phyloP scores from a whole-genome alignment of 2,888 invertebrate species.

The Drosophila quinaria region DNA sequence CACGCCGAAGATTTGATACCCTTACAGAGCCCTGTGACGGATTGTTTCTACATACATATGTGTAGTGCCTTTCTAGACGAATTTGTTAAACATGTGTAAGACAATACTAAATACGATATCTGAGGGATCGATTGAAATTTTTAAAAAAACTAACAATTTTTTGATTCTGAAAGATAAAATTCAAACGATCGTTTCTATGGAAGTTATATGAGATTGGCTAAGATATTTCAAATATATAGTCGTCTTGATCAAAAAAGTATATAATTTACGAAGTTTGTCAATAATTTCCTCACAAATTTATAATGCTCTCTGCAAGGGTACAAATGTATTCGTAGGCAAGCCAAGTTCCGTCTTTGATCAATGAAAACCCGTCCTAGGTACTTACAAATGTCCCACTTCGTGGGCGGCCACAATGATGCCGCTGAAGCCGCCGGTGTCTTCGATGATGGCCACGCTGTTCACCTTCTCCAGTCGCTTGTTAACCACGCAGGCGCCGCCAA shows the following conservation, averaged over 20 bases:
- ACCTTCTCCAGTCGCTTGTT: constrained; percentile 98
- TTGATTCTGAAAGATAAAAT: too few relatives aligned
- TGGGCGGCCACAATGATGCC: constrained; percentile 98
- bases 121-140: too few relatives aligned
- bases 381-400: constrained; percentile 98
- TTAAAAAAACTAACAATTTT: too few relatives aligned
- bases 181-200: too few relatives aligned
- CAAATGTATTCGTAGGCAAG: not conserved
- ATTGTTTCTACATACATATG: too few relatives aligned
- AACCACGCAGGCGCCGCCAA: constrained; percentile 97
- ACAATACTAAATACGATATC: too few relatives aligned
- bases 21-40: not conserved
- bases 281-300: not conserved
- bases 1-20: not conserved
- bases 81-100: too few relatives aligned
- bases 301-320: not conserved
- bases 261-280: too few relatives aligned
- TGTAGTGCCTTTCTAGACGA: too few relatives aligned
- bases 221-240: too few relatives aligned
- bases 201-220: not conserved
- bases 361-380: constrained; percentile 67
- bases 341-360: not conserved
- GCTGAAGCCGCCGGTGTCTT: constrained; percentile 98
- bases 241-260: too few relatives aligned
- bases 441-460: constrained; percentile 98